phyloP scores from a whole-genome alignment of 2,888 invertebrate genomes.

The Drosophila rellima region DNA sequence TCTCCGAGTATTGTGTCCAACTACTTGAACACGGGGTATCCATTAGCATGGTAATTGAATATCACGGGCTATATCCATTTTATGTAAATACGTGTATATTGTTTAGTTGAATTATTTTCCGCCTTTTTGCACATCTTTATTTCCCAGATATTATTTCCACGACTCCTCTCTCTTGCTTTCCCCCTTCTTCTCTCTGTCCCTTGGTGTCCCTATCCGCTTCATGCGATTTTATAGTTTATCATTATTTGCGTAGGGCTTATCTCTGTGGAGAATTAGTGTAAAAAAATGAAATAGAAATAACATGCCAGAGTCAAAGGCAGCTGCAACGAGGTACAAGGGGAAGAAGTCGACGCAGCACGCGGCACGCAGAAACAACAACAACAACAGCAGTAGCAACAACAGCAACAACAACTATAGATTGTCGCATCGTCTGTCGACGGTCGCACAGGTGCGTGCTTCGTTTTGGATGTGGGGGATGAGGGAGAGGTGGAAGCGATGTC shows the following conservation, averaged over 20 bases:
- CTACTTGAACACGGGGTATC: conserved; percentile 17
- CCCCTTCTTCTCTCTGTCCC: conserved; percentile 5
- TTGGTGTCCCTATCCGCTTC: conserved; percentile 21
- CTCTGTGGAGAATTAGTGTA: conserved; percentile 67
- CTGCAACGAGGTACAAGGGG: conserved; percentile 26
- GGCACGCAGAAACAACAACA: conserved; percentile 14
- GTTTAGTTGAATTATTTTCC: conserved; percentile 82
- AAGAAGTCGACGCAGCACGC: conserved; percentile 58
- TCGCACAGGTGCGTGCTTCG: conserved; percentile 68
- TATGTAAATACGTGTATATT: conserved; percentile 82
- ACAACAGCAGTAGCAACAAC: conserved; percentile 45
- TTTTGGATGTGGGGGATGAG: conserved; percentile 18
- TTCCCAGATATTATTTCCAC: conserved; percentile 64
- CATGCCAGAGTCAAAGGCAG: conserved; percentile 31
- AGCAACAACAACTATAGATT: conserved; percentile 62
- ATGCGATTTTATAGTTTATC: conserved; percentile 81
- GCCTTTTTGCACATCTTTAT: conserved; percentile 80
- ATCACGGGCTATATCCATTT: conserved; percentile 70
- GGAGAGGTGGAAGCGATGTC: conserved; percentile 36
- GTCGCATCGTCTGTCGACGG: conserved; percentile 61
- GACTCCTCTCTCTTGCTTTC: conserved; percentile 17
- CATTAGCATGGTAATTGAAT: conserved; percentile 75
- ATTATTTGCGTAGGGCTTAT: conserved; percentile 79
- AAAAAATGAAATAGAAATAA: conserved; percentile 18
- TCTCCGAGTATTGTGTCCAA: not conserved